Percentiles rank a stretch among this genome's conserved stretches.
Conservation (phyloP, 2,113 vertebrate species). For the Trematocara nigrifrons region DNA sequence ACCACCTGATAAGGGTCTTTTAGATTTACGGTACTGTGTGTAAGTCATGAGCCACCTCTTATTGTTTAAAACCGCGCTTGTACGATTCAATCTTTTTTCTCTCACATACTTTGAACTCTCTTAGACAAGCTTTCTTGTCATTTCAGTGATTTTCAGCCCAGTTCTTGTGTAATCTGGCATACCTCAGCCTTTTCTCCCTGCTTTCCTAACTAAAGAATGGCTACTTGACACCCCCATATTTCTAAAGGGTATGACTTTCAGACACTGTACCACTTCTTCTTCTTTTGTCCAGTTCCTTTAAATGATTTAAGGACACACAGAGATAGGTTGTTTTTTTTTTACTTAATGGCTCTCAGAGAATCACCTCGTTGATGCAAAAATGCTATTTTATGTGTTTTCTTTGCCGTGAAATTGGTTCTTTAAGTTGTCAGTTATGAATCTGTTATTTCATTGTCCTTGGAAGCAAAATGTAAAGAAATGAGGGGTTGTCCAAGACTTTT, state of each 20-base stretch:
- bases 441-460: not conserved
- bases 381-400: fast-evolving
- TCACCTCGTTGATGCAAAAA: not conserved
- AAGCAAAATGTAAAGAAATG: not conserved
- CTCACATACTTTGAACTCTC: not conserved
- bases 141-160: not conserved
- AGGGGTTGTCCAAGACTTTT: not conserved
- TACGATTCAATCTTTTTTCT: not conserved
- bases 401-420: not conserved
- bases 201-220: not conserved
- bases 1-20: not conserved
- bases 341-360: not conserved
- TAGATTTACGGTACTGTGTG: not conserved
- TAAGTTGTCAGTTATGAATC: not conserved
- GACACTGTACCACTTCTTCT: not conserved
- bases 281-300: not conserved
- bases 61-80: not conserved
- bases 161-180: not conserved
- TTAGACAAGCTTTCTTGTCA: not conserved
- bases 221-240: not conserved
- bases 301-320: not conserved
- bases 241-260: not conserved
- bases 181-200: not conserved
- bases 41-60: not conserved
- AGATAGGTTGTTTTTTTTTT: not conserved